Base-by-base conservation (phyloP, 1,140 invertebrate species). In the Oryzaephilus surinamensis region DNA sequence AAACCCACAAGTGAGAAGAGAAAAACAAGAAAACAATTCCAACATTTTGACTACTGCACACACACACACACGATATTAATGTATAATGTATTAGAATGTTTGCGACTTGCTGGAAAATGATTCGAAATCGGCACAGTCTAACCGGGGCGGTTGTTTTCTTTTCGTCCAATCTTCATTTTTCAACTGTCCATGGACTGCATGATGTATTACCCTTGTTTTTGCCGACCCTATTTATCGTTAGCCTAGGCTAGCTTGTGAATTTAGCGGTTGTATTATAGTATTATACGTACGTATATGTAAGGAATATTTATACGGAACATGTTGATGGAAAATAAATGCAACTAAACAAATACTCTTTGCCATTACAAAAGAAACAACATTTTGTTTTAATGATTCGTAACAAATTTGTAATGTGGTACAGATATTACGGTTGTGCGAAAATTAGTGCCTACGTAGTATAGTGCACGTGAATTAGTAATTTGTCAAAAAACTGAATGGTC, bases 41-140 rank as follows among this genome's bases (percentile, higher is more conserved):
- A n/a, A n/a, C 33, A 36, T 36, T 36, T 36, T 36, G 33, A 36
- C 33, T 36, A 36, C 33, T 16, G 33, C 33, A 14, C 18, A n/a
- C n/a, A n/a, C n/a, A n/a, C n/a, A n/a, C n/a, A n/a, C n/a, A n/a
- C n/a, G n/a, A n/a, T n/a, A n/a, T n/a, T n/a, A n/a, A n/a, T n/a
- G n/a, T n/a, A n/a, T 15, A 26, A 17, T 13, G 7, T 13, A 5
- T 7, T 31, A n/a, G 30, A 7, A 8, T 17, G 30, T 17, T 7
- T 15, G 30, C 19, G 30, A 31, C 30, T 7, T 14, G 5, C 30
- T 17, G 14, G 30, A 13, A 14, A 6, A 17, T 14, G 6, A 14
- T 5, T 6, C 5, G 30, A 6, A 5, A 4, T 7, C 5, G 27
- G 11, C 27, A 29, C 27, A 29, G 11, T n/a, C 27, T 31, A 5